Evolutionary conservation across 1,140 invertebrate species (phyloP).

Genomic region (Bombus ignitus): DNA sequence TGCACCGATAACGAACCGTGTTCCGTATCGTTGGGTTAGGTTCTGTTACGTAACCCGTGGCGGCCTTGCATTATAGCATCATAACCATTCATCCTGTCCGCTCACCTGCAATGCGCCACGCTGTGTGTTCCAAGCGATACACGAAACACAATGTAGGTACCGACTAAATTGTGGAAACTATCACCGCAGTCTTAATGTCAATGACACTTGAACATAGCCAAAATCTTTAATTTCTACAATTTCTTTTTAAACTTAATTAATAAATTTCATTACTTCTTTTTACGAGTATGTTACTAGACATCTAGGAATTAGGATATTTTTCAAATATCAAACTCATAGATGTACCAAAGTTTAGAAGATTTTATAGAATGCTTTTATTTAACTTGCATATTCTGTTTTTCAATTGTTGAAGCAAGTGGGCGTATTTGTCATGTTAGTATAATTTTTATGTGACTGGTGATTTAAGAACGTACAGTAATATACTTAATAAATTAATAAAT

Average conservation of each 20-base stretch:
- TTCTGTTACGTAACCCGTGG: slow-evolving; percentile 73
- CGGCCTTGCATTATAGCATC: slow-evolving; percentile 80
- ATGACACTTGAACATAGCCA: neutral
- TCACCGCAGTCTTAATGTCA: neutral
- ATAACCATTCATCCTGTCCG: slow-evolving; percentile 79
- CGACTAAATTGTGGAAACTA: slow-evolving; percentile 18
- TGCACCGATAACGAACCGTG: slow-evolving; percentile 72
- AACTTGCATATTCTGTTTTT: too few species aligned
- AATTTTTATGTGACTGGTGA: neutral
- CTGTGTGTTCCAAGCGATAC: slow-evolving; percentile 67
- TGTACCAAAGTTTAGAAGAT: neutral
- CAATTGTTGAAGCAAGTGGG: neutral
- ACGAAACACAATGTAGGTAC: neutral
- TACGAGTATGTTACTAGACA: too few species aligned
- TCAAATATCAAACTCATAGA: neutral
- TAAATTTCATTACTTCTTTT: neutral
- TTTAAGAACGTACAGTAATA: too few species aligned
- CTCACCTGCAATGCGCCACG: slow-evolving; percentile 79
- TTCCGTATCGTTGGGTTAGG: slow-evolving; percentile 74
- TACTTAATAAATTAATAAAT: neutral
- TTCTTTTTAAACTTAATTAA: neutral
- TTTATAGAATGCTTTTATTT: neutral
- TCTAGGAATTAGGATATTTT: neutral
- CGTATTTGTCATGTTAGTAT: neutral
- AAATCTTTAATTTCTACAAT: too few species aligned